Evolutionary conservation across 2,797 vertebrate species (phyloP), one percentile per base, ranked within the genome.

Genomic region (Sebastes trivittatus): DNA sequence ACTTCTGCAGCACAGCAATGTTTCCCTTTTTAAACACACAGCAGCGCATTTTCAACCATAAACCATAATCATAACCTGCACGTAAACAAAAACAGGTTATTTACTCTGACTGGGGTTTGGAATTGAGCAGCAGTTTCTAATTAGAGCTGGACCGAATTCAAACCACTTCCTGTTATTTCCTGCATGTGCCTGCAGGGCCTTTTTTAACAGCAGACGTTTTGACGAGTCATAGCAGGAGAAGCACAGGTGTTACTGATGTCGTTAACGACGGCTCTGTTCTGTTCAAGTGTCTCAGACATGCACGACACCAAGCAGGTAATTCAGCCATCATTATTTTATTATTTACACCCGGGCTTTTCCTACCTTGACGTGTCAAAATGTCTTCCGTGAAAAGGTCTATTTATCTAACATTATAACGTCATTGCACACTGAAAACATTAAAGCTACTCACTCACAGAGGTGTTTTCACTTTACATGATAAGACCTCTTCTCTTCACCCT

Each of bases 51-150:
- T 77, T 72, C 38, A 77, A 61, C 54, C 27, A 66, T 78, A 78
- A 79, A 77, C 71, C 23, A 74, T 74, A 74, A 88, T 84, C 74
- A 81, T 56, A 77, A 73, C 54, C 61, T 79, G 72, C 68, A 72
- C 64, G 63, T 65, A 72, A 85, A 81, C 62, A 59, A 87, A 23
- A 85, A 87, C 82, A 27, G 78, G 54, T 86, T 81, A 83, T 89
- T 87, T 83, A 58, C 77, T 72, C 54, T 27, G 30, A 67, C 56
- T 61, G 30, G 25, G 70, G 70, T 73, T 80, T 68, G 62, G 71
- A 80, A 54, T 73, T 59, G 20, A 60, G 69, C 69, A 27, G 49
- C 61, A 55, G 36, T 81, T 85, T 88, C 70, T 84, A 87, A 92
- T 88, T 85, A 84, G 52, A 79, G 71, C 67, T 23, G 30, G 64